Evolutionary conservation across 2,113 vertebrate species (phyloP), one percentile per base, ranked within the genome.

Genomic region (Chitala chitala): DNA sequence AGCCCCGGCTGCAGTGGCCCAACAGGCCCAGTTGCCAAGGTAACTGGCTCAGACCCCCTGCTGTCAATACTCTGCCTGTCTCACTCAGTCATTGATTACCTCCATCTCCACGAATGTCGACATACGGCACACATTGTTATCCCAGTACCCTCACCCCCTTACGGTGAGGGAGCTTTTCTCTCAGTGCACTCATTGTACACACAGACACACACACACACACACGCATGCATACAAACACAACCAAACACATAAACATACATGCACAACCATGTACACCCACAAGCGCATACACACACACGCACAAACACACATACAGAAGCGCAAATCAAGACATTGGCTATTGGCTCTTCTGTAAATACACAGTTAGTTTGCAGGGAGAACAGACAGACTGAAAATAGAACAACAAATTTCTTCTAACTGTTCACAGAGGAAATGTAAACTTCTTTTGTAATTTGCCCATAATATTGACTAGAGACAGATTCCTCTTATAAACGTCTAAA

Each of bases 11-110:
- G 79, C 75, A 78, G 83, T 55, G 78, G 87, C 86, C 85, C 86
- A 78, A 83, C 82, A 89, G 87, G 85, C 87, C 84, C 73, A 79
- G 87, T 89, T 84, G 82, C 82, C 81, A 84, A 82, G 82, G 81
- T 50, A 77, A 89, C 86, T 79, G 75, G 78, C 71, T 81, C 77
- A 76, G 84, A 84, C 87, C 85, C 83, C 83, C 86, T 85, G 87
- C 85, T 84, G 84, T 84, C 84, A 83, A 77, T 31, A 74, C 78
- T 65, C 79, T 8, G 72, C 80, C 86, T 84, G 85, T 90, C 88
- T 88, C 75, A 73, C 83, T 83, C 80, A 78, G 81, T 86, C 84
- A 81, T 82, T 82, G 84, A 86, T 86, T 86, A 84, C 83, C 85
- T 86, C 76, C 83, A 77, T 86, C 87, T 87, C 84, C 31, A 73